phyloP scores from a whole-genome alignment of 2,797 vertebrate species.

The Carduelis carduelis region DNA sequence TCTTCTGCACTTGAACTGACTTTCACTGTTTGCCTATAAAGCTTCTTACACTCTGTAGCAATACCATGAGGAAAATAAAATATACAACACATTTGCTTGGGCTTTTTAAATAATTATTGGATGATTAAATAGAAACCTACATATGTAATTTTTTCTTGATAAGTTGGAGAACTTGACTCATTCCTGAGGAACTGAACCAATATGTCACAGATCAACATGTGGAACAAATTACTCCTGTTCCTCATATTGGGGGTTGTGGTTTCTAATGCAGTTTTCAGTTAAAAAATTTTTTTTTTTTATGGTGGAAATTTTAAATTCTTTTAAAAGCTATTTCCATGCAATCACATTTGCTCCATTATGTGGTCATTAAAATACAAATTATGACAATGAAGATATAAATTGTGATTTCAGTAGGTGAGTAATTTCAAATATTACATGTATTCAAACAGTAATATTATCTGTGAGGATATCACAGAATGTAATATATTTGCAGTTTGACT shows the following conservation, averaged over 20 bases:
- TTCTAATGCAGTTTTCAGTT: neutral
- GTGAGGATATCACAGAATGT: neutral
- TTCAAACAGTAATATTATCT: neutral
- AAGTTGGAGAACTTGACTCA: neutral
- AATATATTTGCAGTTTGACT: neutral
- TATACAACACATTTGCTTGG: neutral
- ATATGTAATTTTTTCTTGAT: neutral
- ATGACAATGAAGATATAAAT: neutral
- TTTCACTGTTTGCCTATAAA: neutral
- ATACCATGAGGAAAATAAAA: neutral
- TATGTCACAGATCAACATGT: neutral
- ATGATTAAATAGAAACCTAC: neutral
- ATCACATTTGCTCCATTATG: neutral
- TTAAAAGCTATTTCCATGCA: fast-evolving
- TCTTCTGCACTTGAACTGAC: neutral
- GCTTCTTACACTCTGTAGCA: neutral
- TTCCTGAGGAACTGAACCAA: neutral
- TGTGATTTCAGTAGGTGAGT: neutral
- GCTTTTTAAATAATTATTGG: neutral
- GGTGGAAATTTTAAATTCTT: neutral
- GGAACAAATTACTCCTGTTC: neutral
- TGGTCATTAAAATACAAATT: neutral
- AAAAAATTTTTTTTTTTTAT: neutral
- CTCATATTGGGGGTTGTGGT: neutral
- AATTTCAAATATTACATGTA: neutral